Conservation (phyloP, 2,113 vertebrate genomes). For the Callospermophilus lateralis region DNA sequence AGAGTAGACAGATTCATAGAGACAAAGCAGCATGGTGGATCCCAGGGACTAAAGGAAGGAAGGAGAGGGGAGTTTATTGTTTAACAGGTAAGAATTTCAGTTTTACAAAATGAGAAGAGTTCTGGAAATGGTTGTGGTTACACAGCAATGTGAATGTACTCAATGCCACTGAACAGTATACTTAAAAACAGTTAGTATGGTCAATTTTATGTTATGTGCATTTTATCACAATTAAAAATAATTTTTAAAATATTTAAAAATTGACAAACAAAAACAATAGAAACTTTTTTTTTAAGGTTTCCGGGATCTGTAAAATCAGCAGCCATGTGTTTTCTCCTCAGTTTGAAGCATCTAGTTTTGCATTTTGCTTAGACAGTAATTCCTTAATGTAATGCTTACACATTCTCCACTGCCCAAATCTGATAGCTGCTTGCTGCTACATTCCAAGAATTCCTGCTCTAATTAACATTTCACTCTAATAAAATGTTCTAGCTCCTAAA, state of each 20-base stretch:
- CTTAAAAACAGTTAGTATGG: neutral
- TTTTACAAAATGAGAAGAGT: neutral
- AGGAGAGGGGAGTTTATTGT: neutral
- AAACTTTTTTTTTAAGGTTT: neutral
- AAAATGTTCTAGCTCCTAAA: constrained; percentile 56
- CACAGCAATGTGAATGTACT: neutral
- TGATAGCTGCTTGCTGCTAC: constrained; percentile 35
- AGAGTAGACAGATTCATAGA: neutral
- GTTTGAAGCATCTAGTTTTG: constrained; percentile 8
- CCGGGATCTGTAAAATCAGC: constrained; percentile 6
- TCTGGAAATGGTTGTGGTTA: neutral
- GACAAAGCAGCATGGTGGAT: neutral
- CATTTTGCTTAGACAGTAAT: constrained; percentile 39
- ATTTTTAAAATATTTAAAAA: neutral
- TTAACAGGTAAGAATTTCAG: neutral
- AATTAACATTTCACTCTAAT: constrained; percentile 75
- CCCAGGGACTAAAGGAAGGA: neutral
- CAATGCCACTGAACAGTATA: neutral
- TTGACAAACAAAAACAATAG: neutral
- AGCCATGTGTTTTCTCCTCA: neutral
- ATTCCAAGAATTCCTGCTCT: constrained; percentile 74
- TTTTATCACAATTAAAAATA: constrained; percentile 29
- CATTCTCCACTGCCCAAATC: constrained; percentile 46
- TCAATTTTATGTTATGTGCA: neutral
- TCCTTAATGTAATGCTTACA: constrained; percentile 54